Evolutionary conservation across 2,797 vertebrate species (phyloP).

Genomic region (Sebastes oblongus): DNA sequence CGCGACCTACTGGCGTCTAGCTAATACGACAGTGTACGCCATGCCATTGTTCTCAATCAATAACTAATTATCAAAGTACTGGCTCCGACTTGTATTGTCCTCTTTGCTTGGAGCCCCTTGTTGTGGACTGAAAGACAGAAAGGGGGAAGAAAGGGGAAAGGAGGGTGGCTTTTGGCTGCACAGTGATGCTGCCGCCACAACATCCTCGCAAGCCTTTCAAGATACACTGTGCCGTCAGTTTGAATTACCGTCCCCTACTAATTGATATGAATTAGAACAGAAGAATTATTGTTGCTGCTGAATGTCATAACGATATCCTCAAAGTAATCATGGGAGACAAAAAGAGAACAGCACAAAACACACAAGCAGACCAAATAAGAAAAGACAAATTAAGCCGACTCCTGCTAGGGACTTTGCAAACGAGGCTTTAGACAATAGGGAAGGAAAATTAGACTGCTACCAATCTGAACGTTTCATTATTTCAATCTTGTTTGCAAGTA

Average conservation of each 20-base stretch:
- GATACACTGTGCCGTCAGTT: conserved; percentile 89
- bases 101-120: conserved; percentile 89
- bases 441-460: conserved; percentile 72
- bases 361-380: conserved; percentile 77
- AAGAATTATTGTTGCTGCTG: conserved; percentile 93
- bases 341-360: conserved; percentile 79
- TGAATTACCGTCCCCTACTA: conserved; percentile 93
- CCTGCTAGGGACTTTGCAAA: conserved; percentile 77
- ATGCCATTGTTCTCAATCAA: conserved; percentile 94
- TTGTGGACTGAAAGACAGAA: conserved; percentile 83
- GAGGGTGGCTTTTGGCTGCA: conserved; percentile 93
- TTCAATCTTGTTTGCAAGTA: conserved; percentile 73
- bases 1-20: conserved; percentile 89
- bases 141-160: conserved; percentile 67
- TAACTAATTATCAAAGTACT: conserved; percentile 99
- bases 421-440: conserved; percentile 68
- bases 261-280: conserved; percentile 96
- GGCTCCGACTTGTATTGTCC: conserved; percentile 82
- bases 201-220: conserved; percentile 89
- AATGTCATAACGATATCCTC: conserved; percentile 91
- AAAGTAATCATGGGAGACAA: conserved; percentile 82
- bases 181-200: conserved; percentile 88
- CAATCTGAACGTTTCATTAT: conserved; percentile 76
- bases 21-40: conserved; percentile 89
- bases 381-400: conserved; percentile 81